phyloP scores from a whole-genome alignment of 1,140 invertebrate species.

The Brachionus rotundiformis region DNA sequence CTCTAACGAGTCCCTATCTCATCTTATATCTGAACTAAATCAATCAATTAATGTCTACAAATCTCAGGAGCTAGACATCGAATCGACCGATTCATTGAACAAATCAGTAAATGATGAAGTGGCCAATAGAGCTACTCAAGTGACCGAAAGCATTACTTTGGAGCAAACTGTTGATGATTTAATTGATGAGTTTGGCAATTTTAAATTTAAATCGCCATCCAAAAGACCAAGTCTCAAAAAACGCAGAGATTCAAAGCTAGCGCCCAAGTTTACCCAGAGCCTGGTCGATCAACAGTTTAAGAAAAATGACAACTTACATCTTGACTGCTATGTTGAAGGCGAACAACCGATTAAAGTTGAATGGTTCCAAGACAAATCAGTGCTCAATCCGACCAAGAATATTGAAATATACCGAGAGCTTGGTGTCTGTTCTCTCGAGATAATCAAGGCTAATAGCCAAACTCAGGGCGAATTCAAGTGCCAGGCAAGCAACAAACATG shows the following conservation, averaged over 20 bases:
- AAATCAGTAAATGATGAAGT: neutral
- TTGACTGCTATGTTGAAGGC: conserved; percentile 51
- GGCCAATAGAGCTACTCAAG: neutral
- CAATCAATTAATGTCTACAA: conserved; percentile 1
- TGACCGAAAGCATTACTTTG: neutral
- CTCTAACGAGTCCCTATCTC: neutral
- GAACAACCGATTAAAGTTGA: conserved; percentile 7
- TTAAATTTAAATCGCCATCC: neutral
- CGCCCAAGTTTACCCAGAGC: conserved; percentile 13
- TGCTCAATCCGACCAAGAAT: neutral
- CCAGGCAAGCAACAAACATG: conserved; percentile 26
- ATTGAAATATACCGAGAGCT: conserved; percentile 44
- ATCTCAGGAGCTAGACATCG: neutral
- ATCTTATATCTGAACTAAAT: conserved; percentile 13
- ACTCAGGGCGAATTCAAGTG: conserved; percentile 40
- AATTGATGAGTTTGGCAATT: conserved; percentile 40
- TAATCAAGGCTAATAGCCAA: neutral
- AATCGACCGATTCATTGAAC: neutral
- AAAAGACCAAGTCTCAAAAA: conserved; percentile 36
- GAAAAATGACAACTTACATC: conserved; percentile 20
- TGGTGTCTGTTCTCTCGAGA: conserved; percentile 39
- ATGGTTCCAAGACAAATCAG: conserved; percentile 12
- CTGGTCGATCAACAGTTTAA: conserved; percentile 22
- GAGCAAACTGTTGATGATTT: conserved; percentile 38
- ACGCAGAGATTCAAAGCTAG: conserved; percentile 12